Evolutionary conservation across 92 coral and sea anemone genomes (phyloP).

Genomic region (Parazoanthus atlanticus): DNA sequence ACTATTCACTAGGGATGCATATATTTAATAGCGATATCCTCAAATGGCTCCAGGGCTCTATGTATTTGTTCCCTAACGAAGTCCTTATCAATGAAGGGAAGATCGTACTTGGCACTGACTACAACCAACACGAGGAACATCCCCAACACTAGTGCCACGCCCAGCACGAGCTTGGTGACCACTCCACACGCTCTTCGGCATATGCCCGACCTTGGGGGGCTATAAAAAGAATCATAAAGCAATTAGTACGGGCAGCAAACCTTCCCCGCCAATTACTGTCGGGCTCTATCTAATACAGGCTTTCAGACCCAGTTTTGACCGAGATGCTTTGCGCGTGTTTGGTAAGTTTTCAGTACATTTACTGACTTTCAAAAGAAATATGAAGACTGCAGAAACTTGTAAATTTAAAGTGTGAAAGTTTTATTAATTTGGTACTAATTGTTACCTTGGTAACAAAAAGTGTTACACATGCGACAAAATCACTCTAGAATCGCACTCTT

Average conservation of each 20-base stretch:
- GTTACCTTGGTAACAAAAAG: too few relatives aligned
- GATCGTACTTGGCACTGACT: constrained; percentile 26
- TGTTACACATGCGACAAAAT: too few relatives aligned
- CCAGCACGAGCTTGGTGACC: constrained; percentile 46
- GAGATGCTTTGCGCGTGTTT: too few relatives aligned
- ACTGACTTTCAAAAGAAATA: too few relatives aligned
- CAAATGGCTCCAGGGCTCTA: constrained; percentile 52
- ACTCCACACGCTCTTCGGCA: constrained; percentile 62
- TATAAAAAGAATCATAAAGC: constrained; percentile 23
- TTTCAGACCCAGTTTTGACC: too few relatives aligned
- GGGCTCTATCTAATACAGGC: too few relatives aligned
- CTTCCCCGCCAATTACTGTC: too few relatives aligned
- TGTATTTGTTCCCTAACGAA: constrained; percentile 37
- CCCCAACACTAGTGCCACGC: not conserved
- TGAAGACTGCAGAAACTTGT: too few relatives aligned
- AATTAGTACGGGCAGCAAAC: not conserved
- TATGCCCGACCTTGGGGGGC: constrained; percentile 57
- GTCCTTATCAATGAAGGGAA: constrained; percentile 44
- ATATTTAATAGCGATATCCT: constrained; percentile 37
- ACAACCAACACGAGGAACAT: constrained; percentile 20
- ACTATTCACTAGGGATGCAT: constrained; percentile 38
- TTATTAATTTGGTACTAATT: too few relatives aligned
- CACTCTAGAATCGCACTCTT: too few relatives aligned
- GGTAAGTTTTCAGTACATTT: too few relatives aligned
- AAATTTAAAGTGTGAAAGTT: too few relatives aligned